These are phyloP conservation scores for Actinostola sp. DNA, from an alignment of 92 coral and sea anemone species.

Conservation along the genomic window DNA sequence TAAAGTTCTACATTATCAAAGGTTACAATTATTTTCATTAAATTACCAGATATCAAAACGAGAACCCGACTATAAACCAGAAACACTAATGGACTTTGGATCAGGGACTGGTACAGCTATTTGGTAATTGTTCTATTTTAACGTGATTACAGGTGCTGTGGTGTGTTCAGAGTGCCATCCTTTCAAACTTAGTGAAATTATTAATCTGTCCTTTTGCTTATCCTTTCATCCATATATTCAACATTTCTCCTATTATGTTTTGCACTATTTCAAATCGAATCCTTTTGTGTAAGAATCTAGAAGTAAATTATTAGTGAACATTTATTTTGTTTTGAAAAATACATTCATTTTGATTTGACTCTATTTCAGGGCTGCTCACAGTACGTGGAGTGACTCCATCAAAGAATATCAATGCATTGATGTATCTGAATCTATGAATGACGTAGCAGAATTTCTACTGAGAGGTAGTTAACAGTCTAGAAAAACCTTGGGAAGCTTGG, in stretches of 20 bases:
- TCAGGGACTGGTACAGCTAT: conserved; percentile 88
- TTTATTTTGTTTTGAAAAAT: no score
- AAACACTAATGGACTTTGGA: conserved; percentile 93
- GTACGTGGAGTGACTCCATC: conserved; percentile 80
- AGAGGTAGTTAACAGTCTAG: conserved; percentile 55
- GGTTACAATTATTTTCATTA: background rate
- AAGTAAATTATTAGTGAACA: no score
- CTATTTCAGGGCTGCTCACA: conserved; percentile 84
- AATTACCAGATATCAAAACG: conserved; percentile 70
- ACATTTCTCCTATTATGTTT: no score
- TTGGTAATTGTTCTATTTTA: conserved; percentile 50
- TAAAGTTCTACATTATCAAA: background rate
- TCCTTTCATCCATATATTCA: no score
- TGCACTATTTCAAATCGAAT: no score
- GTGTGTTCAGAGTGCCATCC: no score
- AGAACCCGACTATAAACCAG: conserved; percentile 85
- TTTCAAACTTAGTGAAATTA: no score
- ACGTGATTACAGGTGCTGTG: no score
- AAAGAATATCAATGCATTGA: conserved; percentile 95
- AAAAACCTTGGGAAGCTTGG: background rate
- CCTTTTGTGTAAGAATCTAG: no score
- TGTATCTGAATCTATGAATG: conserved; percentile 90
- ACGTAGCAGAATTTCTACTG: conserved; percentile 74
- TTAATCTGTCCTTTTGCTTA: no score
- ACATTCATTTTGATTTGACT: no score